phyloP scores from a whole-genome alignment of 1,140 invertebrate species.

The Formica selysi region DNA sequence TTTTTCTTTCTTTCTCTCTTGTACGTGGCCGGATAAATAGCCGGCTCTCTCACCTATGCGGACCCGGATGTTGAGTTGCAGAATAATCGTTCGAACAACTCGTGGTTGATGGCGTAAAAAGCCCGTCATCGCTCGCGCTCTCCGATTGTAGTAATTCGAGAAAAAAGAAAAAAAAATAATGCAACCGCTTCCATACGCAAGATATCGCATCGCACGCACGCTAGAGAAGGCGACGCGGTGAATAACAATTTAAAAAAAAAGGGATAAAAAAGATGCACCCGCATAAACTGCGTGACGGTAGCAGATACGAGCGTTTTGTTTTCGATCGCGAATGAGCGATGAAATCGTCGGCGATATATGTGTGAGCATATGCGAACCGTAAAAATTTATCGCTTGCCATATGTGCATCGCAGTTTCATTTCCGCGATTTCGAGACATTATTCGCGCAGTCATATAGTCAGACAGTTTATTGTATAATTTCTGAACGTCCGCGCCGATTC shows the following conservation, averaged over 20 bases:
- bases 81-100: conserved; percentile 30
- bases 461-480: conserved; percentile 29
- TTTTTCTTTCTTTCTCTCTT: neutral
- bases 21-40: conserved; percentile 20
- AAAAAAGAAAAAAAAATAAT: conserved; percentile 15
- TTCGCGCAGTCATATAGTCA: neutral
- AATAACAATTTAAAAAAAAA: conserved; percentile 50
- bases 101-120: conserved; percentile 12
- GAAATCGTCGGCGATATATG: conserved; percentile 34
- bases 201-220: conserved; percentile 22
- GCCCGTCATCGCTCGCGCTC: neutral
- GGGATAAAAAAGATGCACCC: neutral
- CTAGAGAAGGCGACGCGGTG: neutral
- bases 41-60: conserved; percentile 24
- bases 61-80: conserved; percentile 36
- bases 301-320: conserved; percentile 44
- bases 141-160: neutral
- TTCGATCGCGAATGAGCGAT: conserved; percentile 47
- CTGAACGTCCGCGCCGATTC: neutral
- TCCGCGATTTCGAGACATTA: conserved; percentile 19
- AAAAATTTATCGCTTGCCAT: conserved; percentile 42
- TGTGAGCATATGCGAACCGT: neutral
- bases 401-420: conserved; percentile 3
- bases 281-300: conserved; percentile 1
- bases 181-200: neutral